Evolutionary conservation across 53 echinoderm and acorn worm species (phyloP).

Genomic region (Paracentrotus lividus): DNA sequence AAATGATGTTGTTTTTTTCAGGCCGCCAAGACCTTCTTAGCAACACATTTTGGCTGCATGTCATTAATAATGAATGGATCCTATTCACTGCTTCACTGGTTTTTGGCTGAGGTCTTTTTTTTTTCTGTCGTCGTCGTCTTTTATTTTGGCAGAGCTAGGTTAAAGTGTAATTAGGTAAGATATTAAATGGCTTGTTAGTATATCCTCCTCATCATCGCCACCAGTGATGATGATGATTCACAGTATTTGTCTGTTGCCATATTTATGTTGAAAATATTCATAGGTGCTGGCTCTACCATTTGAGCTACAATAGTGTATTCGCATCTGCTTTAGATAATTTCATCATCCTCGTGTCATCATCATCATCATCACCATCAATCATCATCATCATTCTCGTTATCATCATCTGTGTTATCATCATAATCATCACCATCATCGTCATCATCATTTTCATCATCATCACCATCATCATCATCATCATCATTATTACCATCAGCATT

Average conservation of each 20-base stretch:
- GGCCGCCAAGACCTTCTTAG: background rate
- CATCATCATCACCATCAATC: background rate
- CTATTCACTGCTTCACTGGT: background rate
- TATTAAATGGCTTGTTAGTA: background rate
- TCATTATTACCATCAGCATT: background rate
- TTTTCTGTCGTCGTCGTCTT: background rate
- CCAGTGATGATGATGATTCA: background rate
- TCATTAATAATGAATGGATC: background rate
- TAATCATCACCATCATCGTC: background rate
- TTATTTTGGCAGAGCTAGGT: background rate
- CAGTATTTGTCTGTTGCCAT: too few relatives aligned
- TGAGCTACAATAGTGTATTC: too few relatives aligned
- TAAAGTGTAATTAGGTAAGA: background rate
- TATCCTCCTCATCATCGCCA: background rate
- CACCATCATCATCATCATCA: background rate
- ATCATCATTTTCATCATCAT: background rate
- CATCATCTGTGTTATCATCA: too few relatives aligned
- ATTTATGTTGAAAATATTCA: too few relatives aligned
- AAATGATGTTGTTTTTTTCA: background rate
- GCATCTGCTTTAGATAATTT: too few relatives aligned
- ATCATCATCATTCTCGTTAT: background rate
- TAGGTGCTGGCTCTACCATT: too few relatives aligned
- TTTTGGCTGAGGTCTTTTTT: background rate
- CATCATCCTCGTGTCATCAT: too few relatives aligned
- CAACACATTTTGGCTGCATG: background rate